Percentiles rank a stretch among this genome's conserved stretches.
phyloP scores from a whole-genome alignment of 2,113 vertebrate species.

The Heptranchias perlo region DNA sequence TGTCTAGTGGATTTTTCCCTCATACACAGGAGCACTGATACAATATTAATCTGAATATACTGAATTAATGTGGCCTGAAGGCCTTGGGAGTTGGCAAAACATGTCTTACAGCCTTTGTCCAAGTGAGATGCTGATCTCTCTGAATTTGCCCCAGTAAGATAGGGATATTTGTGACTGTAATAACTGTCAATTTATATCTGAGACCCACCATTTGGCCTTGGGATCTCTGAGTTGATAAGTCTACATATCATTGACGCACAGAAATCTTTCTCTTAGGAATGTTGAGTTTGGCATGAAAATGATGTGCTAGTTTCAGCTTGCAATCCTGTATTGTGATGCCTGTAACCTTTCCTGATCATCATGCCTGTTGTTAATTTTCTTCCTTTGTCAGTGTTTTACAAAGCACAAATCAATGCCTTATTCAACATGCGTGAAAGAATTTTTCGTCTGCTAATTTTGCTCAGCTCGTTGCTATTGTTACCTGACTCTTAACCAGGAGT shows the following conservation, averaged over 20 bases:
- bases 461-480: not conserved
- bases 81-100: too few relatives aligned
- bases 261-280: not conserved
- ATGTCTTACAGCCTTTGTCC: not conserved
- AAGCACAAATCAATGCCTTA: not conserved
- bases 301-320: not conserved
- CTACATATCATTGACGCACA: not conserved
- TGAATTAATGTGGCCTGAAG: not conserved
- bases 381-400: not conserved
- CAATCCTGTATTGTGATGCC: not conserved
- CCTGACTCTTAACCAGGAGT: not conserved
- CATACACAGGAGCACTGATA: too few relatives aligned
- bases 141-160: slow-evolving; percentile 17
- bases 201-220: not conserved
- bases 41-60: slow-evolving; percentile 30
- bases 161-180: not conserved
- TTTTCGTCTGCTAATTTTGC: not conserved
- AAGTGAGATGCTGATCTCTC: not conserved
- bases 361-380: not conserved
- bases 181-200: not conserved
- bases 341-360: not conserved
- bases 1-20: not conserved
- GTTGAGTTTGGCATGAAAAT: slow-evolving; percentile 4
- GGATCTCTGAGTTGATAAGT: not conserved
- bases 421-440: not conserved